Conservation (phyloP, 2,797 vertebrate genomes). For the Poeciliopsis gracilis region DNA sequence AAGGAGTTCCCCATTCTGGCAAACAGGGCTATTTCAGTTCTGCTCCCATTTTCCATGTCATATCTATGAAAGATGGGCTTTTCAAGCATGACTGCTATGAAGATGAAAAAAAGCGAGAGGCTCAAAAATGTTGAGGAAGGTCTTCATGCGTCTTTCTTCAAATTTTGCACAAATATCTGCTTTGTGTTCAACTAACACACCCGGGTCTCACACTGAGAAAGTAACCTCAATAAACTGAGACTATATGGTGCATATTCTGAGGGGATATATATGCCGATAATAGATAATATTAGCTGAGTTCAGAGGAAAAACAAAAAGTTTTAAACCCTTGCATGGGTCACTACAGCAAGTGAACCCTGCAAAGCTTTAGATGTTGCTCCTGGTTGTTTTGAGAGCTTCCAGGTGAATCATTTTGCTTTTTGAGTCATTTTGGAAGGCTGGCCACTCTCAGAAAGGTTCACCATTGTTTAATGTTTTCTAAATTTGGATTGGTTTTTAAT, state of each 20-base stretch:
- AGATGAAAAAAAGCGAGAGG: neutral
- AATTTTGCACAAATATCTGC: conserved; percentile 19
- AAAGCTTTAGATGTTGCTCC: neutral
- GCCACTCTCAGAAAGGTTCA: neutral
- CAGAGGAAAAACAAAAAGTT: neutral
- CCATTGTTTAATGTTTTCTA: neutral
- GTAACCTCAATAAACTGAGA: neutral
- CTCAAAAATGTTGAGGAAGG: neutral
- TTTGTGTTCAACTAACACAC: conserved; percentile 14
- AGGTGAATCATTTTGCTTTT: neutral
- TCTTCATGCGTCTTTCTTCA: conserved; percentile 1
- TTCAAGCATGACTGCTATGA: neutral
- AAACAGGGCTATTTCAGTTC: neutral
- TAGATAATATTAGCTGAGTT: neutral
- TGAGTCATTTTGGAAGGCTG: neutral
- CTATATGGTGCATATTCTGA: neutral
- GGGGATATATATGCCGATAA: neutral
- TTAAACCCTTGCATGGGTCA: neutral
- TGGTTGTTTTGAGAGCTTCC: neutral
- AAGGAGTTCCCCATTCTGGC: neutral
- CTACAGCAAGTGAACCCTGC: neutral
- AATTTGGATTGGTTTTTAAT: neutral
- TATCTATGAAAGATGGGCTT: neutral
- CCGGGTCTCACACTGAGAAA: neutral
- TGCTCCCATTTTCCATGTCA: neutral